Evolutionary conservation across 2,113 vertebrate species (phyloP).

Genomic region (Chunga burmeisteri): DNA sequence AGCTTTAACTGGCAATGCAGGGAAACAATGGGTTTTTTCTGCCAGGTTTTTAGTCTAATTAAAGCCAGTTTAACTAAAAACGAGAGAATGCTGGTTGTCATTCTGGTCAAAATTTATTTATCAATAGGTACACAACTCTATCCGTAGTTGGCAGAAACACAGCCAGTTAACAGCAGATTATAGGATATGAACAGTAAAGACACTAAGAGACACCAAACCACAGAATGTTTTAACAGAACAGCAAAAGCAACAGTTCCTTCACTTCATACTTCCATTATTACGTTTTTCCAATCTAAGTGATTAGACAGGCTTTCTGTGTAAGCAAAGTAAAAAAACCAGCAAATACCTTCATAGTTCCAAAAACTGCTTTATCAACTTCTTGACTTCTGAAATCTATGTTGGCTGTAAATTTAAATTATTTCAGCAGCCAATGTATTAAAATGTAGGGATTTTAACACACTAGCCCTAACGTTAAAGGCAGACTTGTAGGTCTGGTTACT

Average conservation of each 20-base stretch:
- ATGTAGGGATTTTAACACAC: neutral
- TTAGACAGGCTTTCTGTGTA: neutral
- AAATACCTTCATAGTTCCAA: neutral
- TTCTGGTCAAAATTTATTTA: neutral
- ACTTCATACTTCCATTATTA: neutral
- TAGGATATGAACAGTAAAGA: neutral
- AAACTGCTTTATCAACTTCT: neutral
- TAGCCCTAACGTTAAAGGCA: neutral
- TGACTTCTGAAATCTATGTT: neutral
- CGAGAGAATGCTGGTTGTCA: neutral
- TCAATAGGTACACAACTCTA: neutral
- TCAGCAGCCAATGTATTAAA: neutral
- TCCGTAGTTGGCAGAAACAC: neutral
- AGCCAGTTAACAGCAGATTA: neutral
- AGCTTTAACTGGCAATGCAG: neutral
- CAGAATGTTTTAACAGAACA: neutral
- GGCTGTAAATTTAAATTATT: neutral
- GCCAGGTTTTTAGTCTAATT: neutral
- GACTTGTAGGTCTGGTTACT: neutral
- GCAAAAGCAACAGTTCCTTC: neutral
- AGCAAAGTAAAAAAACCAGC: neutral
- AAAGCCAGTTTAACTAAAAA: neutral
- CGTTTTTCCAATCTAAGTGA: neutral
- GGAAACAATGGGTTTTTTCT: neutral
- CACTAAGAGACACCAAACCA: neutral